Percentiles rank a stretch among this genome's conserved stretches.
Conservation (phyloP, 1,140 invertebrate species). For the Saccostrea glomerata region DNA sequence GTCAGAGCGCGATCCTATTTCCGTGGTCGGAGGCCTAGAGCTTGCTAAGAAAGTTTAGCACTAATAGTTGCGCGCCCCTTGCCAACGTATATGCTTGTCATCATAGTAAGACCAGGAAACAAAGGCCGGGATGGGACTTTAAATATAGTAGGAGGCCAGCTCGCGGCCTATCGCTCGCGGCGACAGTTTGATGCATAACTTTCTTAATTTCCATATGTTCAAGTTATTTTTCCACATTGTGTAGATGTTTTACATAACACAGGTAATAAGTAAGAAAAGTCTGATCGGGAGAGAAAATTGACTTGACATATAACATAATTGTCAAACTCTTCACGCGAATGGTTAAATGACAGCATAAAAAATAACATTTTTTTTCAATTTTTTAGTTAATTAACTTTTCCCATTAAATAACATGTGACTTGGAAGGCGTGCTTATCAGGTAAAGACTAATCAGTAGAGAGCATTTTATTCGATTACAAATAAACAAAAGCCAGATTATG, state of each 20-base stretch:
- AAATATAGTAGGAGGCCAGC: conserved; percentile 35
- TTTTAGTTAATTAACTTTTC: conserved; percentile 13
- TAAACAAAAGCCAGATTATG: conserved; percentile 15
- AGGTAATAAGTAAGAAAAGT: conserved; percentile 9
- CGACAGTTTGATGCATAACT: conserved; percentile 33
- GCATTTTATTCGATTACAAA: conserved; percentile 13
- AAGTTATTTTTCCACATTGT: conserved; percentile 38
- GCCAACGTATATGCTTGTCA: conserved; percentile 12
- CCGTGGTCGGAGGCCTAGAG: background rate
- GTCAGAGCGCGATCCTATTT: conserved; percentile 12
- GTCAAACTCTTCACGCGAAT: conserved; percentile 27
- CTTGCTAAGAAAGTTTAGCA: background rate
- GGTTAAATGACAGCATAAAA: conserved; percentile 21
- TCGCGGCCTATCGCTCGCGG: conserved; percentile 8
- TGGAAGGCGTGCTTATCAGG: background rate
- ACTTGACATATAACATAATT: conserved; percentile 37
- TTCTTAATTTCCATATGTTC: conserved; percentile 37
- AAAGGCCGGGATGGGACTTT: background rate
- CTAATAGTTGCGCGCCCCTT: background rate
- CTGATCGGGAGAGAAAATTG: conserved; percentile 27
- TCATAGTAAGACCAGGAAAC: conserved; percentile 31
- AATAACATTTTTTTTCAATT: background rate
- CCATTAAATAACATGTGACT: background rate
- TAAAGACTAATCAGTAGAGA: background rate
- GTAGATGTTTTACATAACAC: conserved; percentile 32